Evolutionary conservation across 92 coral and sea anemone species (phyloP), one percentile per base, ranked within the genome.

Genomic region (Pocillopora meandrina): DNA sequence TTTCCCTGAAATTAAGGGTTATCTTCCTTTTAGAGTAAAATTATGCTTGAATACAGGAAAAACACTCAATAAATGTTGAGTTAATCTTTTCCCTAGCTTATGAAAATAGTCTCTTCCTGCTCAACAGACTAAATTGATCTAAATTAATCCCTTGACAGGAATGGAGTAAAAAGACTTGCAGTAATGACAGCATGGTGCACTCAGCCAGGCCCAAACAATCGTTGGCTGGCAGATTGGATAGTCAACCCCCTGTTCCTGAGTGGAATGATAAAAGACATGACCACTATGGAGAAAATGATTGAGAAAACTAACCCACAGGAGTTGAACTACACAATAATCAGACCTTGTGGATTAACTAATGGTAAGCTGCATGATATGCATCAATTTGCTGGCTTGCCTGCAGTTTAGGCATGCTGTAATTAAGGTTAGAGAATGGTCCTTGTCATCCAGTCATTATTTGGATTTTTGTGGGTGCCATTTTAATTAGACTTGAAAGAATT

Each of bases 141-240:
- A n/a, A 19, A 36, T 34, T 61, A 35, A 1, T 26, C 62, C 69
- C 10, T 47, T 52, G 58, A 35, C 71, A 94, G 98, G 83, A 76
- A 91, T 85, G 88, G 86, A 10, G 84, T 95, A 8, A 76, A 82
- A n/a, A 89, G 97, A 42, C 87, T 95, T 62, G 82, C 93, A 20
- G 88, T 75, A 10, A 76, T 91, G 60, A 95, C 97, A 62, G 88
- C 98, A 33, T 93, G 98, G 98, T 92, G 98, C 21, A 89, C 93
- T 13, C 89, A 87, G 26, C 92, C 98, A 35, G 94, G 96, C 13
- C 97, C 98, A n/a, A 91, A 92, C 83, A 92, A 92, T 58, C 86
- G 65, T 2, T 95, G 95, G 96, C 74, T 78, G 68, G 74, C 91
- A 10, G 98, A 95, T 47, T 95, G 98, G 98, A 84, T 95, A 16